Base-by-base conservation (phyloP, 2,113 vertebrate genomes). In the Nothobranchius kuhntae region DNA sequence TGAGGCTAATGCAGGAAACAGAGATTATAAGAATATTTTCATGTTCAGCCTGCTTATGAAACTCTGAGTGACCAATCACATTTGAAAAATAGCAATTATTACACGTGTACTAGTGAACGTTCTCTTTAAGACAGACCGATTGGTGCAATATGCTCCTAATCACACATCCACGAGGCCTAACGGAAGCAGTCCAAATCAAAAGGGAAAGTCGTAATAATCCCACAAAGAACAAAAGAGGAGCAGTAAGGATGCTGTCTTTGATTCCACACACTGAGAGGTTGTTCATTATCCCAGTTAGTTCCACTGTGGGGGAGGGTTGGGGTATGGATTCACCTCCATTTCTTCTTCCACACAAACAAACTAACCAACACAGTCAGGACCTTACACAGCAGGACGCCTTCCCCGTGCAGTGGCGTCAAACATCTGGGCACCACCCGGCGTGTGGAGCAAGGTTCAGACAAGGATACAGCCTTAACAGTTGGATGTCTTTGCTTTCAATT, bases 61-160 rank as follows among this genome's bases (percentile, higher is more conserved):
- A 30, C 30, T 30, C 30, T 3, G 30, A 30, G 30, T 30, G 30
- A 30, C 30, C 1, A 4, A 30, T 30, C 30, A 30, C 4, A 30
- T 30, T 30, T 30, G 30, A 30, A 4, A 30, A 1, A 30, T 3
- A 30, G 4, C 30, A 30, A 30, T 30, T 30, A 30, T 30, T 30
- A 30, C 2, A 30, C 4, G 30, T 30, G 30, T 30, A 3, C 30
- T 4, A 30, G 30, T 30, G 30, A 30, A 30, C 4, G 2, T 30
- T 4, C 30, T 30, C 30, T 30, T 30, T 30, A 30, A 30, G 30
- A 60, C 13, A 24, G 62, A 70, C 75, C 35, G 52, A 82, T 68
- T 89, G 86, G 88, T 89, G 77, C 73, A 89, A 89, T 91, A 87
- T 85, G 75, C 70, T 57, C 71, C 56, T 69, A 73, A 87, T 80